Evolutionary conservation across 2,113 vertebrate species (phyloP), one percentile per base, ranked within the genome.

Genomic region (Anolis carolinensis): DNA sequence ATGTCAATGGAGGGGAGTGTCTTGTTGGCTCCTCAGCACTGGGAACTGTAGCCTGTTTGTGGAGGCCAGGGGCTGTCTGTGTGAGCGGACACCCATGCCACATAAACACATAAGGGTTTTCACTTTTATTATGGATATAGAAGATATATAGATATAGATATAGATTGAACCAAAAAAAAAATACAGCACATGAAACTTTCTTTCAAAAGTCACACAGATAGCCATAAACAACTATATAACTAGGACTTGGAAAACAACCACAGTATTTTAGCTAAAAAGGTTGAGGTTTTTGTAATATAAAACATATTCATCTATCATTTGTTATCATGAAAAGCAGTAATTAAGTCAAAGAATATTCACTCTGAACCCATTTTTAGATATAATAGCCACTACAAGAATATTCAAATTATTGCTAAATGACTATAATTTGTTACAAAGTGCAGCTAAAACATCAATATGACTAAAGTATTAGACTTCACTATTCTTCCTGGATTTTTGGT

Each of bases 281-380:
- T 85, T 87, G 86, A 90, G 89, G 82, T 75, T 93, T 91, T 71
- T 89, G 62, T 87, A 90, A 80, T 90, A 30, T 36, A 11, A 78
- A 92, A 94, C 50, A 71, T 63, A 89, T 82, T 92, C 90, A 85
- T 92, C 92, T 91, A 81, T 44, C 91, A 86, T 90, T 87, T 92
- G 87, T 90, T 92, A 91, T 89, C 90, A 95, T 62, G 93, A 93
- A 93, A 2, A 89, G 82, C 89, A 88, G 92, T 91, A 92, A 95
- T 95, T 96, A 93, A 92, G 93, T 93, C 87, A 89, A 93, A 89
- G 88, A 89, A 34, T 83, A 81, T 93, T 92, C 90, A 94, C 89
- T 90, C 85, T 89, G 88, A 91, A 94, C 92, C 93, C 86, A 92
- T 88, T 94, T 82, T 89, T 62, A 90, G 83, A 84, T 88, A 89